Evolutionary conservation across 1,140 invertebrate genomes (phyloP).

Genomic region (Pseudomyrmex flavicornis): DNA sequence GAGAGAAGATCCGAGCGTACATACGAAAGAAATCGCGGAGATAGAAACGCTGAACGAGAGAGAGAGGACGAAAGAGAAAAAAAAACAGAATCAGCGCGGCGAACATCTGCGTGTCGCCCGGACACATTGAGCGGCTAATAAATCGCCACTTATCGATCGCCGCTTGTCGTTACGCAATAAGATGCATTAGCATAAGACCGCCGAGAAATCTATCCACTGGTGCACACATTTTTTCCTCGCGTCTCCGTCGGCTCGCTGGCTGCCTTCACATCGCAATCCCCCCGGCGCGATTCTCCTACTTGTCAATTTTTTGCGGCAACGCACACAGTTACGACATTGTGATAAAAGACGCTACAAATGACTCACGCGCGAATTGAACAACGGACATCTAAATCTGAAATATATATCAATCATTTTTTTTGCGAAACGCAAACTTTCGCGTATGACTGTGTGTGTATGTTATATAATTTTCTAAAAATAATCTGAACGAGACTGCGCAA

Average conservation of each 20-base stretch:
- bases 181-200: constrained; percentile 57
- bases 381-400: background rate
- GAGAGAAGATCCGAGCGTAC: constrained; percentile 10
- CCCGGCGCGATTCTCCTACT: background rate
- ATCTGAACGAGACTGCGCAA: too few species aligned
- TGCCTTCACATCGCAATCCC: constrained; percentile 6
- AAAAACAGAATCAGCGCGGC: constrained; percentile 40
- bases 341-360: constrained; percentile 18
- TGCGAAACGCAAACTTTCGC: too few species aligned
- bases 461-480: too few species aligned
- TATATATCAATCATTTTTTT: constrained; percentile 5
- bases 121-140: constrained; percentile 49
- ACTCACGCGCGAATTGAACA: background rate
- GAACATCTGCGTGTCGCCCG: constrained; percentile 57
- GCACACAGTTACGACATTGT: background rate
- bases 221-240: constrained; percentile 48
- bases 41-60: background rate
- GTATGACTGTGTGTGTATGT: too few species aligned
- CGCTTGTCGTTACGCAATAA: constrained; percentile 58
- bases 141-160: constrained; percentile 55
- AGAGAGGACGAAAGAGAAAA: constrained; percentile 33
- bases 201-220: constrained; percentile 49
- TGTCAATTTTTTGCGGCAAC: background rate
- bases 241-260: constrained; percentile 27
- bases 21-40: background rate